Base-by-base conservation (phyloP, 2,113 vertebrate species). In the Menidia beryllina region DNA sequence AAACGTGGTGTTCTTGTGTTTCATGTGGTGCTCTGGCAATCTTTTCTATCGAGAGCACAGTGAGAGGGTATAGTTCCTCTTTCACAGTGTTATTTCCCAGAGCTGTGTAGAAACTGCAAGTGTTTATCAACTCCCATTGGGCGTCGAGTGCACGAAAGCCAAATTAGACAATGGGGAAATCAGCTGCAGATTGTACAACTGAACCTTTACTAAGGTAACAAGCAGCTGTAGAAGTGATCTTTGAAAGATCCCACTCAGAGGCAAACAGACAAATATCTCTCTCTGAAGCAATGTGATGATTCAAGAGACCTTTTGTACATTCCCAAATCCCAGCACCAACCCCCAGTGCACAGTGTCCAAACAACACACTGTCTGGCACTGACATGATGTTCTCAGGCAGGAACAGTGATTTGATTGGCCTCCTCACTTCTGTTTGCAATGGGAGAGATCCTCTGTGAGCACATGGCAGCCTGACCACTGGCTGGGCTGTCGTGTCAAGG, bases 1-100 rank as follows among this genome's bases (percentile, higher is more conserved):
- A 91, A 88, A 86, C 79, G 59, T 59, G 57, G 74, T 81, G 74
- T 91, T 92, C 91, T 93, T 86, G 90, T 88, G 77, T 93, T 93
- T 91, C 90, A 86, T 80, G 79, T 58, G 60, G 67, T 71, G 77
- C 85, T 88, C 81, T 69, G 78, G 73, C 59, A 48, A 85, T 70
- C 81, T 75, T 71, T 86, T 89, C 83, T 81, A 76, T 70, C 50
- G 61, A 88, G 76, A 83, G 83, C 66, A 45, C 53, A 75, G 81
- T 77, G 80, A 82, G 84, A 85, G 83, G 82, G 73, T 73, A 63
- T 57, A 87, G 85, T 92, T 93, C 84, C 88, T 90, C 85, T 93
- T 92, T 92, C 89, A 73, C 73, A 77, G 73, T 53, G 83, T 83
- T 88, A 81, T 88, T 91, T 88, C 82, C 69, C 82, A 79, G 75